Evolutionary conservation across 1,140 invertebrate species (phyloP).

Genomic region (Kradibia gibbosae): DNA sequence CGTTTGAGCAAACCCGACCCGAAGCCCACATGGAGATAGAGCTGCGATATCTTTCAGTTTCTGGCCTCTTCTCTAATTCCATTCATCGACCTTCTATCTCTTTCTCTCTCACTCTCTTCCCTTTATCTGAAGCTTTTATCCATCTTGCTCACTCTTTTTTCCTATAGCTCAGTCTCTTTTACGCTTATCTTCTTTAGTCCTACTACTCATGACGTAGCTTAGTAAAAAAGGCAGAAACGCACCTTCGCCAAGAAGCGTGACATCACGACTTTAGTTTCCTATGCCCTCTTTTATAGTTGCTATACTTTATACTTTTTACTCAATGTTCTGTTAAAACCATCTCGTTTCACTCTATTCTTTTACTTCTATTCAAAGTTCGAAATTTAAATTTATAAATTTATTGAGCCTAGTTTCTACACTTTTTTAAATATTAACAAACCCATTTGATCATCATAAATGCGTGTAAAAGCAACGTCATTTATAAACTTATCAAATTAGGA

Average conservation of each 20-base stretch:
- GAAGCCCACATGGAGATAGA: slow-evolving; percentile 49
- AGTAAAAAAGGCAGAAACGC: background rate
- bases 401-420: too few species aligned
- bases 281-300: background rate
- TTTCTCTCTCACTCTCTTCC: background rate
- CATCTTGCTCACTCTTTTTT: background rate
- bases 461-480: too few species aligned
- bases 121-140: background rate
- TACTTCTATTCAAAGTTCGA: too few species aligned
- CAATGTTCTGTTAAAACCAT: background rate
- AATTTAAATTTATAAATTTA: too few species aligned
- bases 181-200: background rate
- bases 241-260: background rate
- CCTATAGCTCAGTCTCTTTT: background rate
- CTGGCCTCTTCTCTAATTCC: slow-evolving; percentile 73
- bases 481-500: too few species aligned
- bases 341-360: too few species aligned
- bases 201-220: background rate
- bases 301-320: background rate
- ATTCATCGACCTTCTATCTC: slow-evolving; percentile 64
- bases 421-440: too few species aligned
- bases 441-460: too few species aligned
- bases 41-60: slow-evolving; percentile 71
- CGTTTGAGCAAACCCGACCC: slow-evolving; percentile 37
- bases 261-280: background rate